Base-by-base conservation (phyloP, 2,888 invertebrate genomes). In the Melanostoma scalare region DNA sequence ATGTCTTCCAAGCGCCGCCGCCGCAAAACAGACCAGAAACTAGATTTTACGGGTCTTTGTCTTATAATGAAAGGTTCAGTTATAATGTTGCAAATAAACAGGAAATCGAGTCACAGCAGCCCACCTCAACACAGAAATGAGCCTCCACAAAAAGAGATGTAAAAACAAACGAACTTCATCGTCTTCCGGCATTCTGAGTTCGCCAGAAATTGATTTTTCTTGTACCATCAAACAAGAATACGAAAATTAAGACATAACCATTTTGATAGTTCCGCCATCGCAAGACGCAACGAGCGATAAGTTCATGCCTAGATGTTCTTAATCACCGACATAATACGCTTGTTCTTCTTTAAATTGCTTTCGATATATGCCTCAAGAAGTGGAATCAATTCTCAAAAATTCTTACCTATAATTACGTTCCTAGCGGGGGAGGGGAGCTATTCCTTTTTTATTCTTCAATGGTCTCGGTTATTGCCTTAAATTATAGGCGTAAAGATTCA, bases 401-500 rank as follows among this genome's bases (percentile, higher is more conserved):
- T 44, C 72, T 56, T 50, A 71, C 67, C 71, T 68, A 61, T 77
- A 77, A 82, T 82, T 82, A 77, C 40, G 55, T n/a, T 20, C 52
- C 36, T 20, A n/a, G 67, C 48, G 53, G 44, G 42, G 74, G 48
- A 68, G 73, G 67, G 40, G 48, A 58, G 35, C 30, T 8, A 44
- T 58, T 36, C 40, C 20, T 61, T 6, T 61, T 55, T 42, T 20
- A 35, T 72, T 72, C 20, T 20, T 67, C 67, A 61, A 72, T 81
- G 76, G 81, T 67, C 77, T 72, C 76, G 67, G 77, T 81, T 82
- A 82, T 82, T 82, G 72, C 77, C 81, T 72, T 68, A 77, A 82
- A 82, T 82, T 82, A 82, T 82, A 77, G 81, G 77, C 77, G 77
- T 82, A 82, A 61, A 82, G 72, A 63, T 72, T 55, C 67, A 82